These are phyloP conservation scores for Agonopterix heracliana DNA, from an alignment of 2,888 invertebrate genomes.

Conservation along the genomic window DNA sequence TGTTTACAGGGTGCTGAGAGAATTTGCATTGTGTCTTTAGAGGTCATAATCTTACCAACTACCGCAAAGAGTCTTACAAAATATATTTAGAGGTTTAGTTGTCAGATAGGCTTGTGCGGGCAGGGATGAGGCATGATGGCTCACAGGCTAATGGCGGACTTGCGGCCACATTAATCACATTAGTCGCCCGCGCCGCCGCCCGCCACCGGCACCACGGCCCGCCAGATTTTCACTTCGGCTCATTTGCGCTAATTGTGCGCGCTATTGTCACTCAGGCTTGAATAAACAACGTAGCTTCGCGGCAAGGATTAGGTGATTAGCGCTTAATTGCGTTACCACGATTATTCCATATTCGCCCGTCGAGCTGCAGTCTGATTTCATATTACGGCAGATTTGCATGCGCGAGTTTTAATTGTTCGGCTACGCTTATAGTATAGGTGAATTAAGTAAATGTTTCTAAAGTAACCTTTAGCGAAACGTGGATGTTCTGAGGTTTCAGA, in stretches of 20 bases:
- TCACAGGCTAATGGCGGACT: conserved; percentile 51
- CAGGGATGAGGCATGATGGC: conserved; percentile 16
- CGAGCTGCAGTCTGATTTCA: conserved; percentile 66
- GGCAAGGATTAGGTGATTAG: conserved; percentile 76
- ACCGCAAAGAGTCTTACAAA: too few species aligned
- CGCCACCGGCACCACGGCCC: conserved; percentile 33
- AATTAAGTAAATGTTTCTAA: neutral
- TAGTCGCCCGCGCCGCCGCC: conserved; percentile 24
- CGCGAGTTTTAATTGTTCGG: conserved; percentile 38
- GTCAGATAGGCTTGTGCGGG: neutral
- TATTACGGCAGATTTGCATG: conserved; percentile 60
- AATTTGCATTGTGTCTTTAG: too few species aligned
- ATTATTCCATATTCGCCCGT: conserved; percentile 67
- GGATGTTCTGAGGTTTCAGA: too few species aligned
- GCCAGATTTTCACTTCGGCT: conserved; percentile 75
- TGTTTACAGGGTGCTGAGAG: too few species aligned
- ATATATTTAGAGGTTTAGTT: too few species aligned
- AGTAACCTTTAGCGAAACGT: too few species aligned
- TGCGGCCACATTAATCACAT: conserved; percentile 69
- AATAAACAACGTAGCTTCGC: conserved; percentile 72
- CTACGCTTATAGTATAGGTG: conserved; percentile 6
- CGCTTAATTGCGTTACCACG: conserved; percentile 71
- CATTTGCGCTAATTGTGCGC: conserved; percentile 75
- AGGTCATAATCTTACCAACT: too few species aligned
- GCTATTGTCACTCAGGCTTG: conserved; percentile 75